Percentiles rank a stretch among this genome's conserved stretches.
Evolutionary conservation across 2,888 invertebrate species (phyloP).

Genomic region (Myopa tessellatipennis): DNA sequence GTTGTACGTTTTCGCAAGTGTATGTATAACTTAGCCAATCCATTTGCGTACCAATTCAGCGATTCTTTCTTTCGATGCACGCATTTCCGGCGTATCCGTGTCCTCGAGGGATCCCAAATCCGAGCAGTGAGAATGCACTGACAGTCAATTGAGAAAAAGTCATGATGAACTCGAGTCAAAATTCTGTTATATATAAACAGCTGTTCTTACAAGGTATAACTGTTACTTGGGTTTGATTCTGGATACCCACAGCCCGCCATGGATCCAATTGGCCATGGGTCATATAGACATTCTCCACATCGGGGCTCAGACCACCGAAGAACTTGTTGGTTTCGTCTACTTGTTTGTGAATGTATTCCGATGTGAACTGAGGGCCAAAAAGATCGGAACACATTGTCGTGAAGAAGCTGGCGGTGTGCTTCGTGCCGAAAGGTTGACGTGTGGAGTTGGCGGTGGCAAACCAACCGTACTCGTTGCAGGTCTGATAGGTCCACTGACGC

Average conservation of each 20-base stretch:
- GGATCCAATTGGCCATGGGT: constrained; percentile 72
- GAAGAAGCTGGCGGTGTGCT: constrained; percentile 59
- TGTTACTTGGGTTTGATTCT: constrained; percentile 58
- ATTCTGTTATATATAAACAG: not conserved
- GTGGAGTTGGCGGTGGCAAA: constrained; percentile 78
- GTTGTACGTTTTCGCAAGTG: too few relatives aligned
- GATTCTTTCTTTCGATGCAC: constrained; percentile 58
- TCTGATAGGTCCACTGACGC: constrained; percentile 85
- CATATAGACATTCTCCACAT: constrained; percentile 69
- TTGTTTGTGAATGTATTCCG: constrained; percentile 50
- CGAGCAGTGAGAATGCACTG: constrained; percentile 55
- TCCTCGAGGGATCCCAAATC: constrained; percentile 60
- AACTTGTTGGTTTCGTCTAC: constrained; percentile 67
- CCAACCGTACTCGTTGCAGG: constrained; percentile 88
- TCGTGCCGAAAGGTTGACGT: constrained; percentile 71
- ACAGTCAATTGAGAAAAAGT: not conserved
- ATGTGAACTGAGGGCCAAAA: constrained; percentile 55
- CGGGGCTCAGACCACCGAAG: constrained; percentile 69
- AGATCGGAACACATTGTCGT: constrained; percentile 59
- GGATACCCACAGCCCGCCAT: constrained; percentile 70
- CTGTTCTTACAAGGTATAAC: constrained; percentile 52
- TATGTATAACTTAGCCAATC: constrained; percentile 46
- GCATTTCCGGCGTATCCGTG: constrained; percentile 58
- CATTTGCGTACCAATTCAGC: constrained; percentile 58
- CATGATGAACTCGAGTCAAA: constrained; percentile 30